Evolutionary conservation across 2,888 invertebrate genomes (phyloP).

Genomic region (Theretra japonica): DNA sequence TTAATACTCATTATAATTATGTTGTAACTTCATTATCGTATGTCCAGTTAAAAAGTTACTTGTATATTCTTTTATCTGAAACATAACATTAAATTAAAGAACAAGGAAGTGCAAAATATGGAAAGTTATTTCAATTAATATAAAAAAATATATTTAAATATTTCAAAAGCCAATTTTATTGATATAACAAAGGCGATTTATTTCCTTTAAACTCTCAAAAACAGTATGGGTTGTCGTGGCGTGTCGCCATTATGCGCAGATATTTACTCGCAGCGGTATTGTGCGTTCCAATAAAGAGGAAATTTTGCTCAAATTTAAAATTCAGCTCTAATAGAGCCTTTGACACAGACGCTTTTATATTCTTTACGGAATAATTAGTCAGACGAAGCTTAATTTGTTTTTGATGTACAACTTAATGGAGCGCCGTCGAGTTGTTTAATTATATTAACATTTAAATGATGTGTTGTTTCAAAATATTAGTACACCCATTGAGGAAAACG

Average conservation of each 20-base stretch:
- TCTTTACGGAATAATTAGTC: conserved; percentile 24
- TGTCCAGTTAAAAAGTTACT: too few species aligned
- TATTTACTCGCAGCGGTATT: neutral
- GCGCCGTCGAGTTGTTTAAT: conserved; percentile 7
- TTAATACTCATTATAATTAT: too few species aligned
- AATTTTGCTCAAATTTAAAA: conserved; percentile 26
- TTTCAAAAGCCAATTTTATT: too few species aligned
- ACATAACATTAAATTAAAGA: too few species aligned
- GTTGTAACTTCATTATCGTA: too few species aligned
- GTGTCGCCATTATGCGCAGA: conserved; percentile 2
- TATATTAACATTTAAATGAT: too few species aligned
- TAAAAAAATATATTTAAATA: too few species aligned
- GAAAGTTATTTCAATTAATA: too few species aligned
- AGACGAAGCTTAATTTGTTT: conserved; percentile 5
- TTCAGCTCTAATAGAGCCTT: conserved; percentile 26
- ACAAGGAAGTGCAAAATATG: too few species aligned
- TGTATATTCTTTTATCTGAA: too few species aligned
- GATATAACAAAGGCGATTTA: neutral
- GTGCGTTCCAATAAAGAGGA: conserved; percentile 22
- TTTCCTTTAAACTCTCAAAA: neutral
- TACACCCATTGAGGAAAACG: too few species aligned
- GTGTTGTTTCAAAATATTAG: too few species aligned
- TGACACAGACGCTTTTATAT: conserved; percentile 17
- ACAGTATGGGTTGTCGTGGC: neutral
- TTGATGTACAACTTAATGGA: conserved; percentile 6